Percentiles rank a stretch among this genome's conserved stretches.
Conservation (phyloP, 2,113 vertebrate species). For the Nymphicus hollandicus region DNA sequence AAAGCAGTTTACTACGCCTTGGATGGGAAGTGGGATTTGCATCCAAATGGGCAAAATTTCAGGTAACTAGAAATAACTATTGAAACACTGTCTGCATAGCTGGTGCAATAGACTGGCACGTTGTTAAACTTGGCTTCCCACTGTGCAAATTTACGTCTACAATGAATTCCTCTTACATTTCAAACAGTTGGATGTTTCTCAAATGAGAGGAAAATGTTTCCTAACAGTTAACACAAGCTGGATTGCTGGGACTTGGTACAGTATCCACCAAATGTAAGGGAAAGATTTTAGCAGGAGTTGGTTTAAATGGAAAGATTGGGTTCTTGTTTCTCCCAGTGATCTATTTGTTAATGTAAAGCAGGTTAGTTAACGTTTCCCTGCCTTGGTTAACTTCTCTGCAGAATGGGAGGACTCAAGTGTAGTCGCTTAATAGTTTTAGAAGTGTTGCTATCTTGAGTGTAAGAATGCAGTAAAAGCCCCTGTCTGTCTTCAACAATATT, state of each 20-base stretch:
- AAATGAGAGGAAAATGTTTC: not conserved
- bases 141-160: not conserved
- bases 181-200: not conserved
- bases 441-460: not conserved
- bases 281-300: not conserved
- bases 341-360: not conserved
- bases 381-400: not conserved
- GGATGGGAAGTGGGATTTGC: not conserved
- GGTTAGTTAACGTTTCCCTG: not conserved
- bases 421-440: not conserved
- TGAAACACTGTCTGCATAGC: not conserved
- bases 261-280: not conserved
- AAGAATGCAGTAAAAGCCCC: not conserved
- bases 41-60: not conserved
- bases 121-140: not conserved
- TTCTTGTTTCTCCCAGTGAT: not conserved
- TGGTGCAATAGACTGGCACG: not conserved
- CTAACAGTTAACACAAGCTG: not conserved
- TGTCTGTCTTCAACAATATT: not conserved
- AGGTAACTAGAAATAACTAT: not conserved
- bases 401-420: not conserved
- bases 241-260: not conserved
- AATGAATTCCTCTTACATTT: not conserved
- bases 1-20: not conserved
- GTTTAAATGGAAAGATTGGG: not conserved